Conservation (phyloP, 2,888 invertebrate genomes). For the Plebejus melissa region DNA sequence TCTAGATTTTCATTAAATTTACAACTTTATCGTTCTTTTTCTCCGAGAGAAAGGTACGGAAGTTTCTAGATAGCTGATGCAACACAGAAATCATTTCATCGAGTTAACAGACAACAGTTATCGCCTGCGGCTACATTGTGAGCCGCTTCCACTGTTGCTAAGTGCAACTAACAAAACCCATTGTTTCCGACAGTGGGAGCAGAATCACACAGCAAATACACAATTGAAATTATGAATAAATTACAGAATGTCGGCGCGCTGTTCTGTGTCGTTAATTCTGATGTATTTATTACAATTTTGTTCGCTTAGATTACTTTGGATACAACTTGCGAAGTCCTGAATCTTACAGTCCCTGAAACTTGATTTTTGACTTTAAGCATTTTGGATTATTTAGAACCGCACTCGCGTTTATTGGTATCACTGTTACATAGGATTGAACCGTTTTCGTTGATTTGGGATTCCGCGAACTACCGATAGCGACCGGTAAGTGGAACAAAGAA, state of each 20-base stretch:
- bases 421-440: not conserved
- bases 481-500: conserved; percentile 65
- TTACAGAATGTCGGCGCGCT: not conserved
- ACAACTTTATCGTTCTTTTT: not conserved
- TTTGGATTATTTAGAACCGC: not conserved
- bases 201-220: conserved; percentile 14
- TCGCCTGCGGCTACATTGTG: not conserved
- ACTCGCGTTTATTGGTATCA: not conserved
- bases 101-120: not conserved
- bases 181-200: conserved; percentile 34
- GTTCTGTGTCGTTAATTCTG: not conserved
- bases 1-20: not conserved
- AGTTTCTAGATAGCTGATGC: conserved; percentile 45
- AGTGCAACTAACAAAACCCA: conserved; percentile 36
- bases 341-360: conserved; percentile 6
- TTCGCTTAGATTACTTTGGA: not conserved
- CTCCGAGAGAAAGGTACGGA: conserved; percentile 33
- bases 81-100: conserved; percentile 38
- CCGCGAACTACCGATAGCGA: conserved; percentile 35
- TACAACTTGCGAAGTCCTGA: not conserved
- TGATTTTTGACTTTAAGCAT: not conserved
- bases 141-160: conserved; percentile 32
- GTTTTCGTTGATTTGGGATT: not conserved
- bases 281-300: not conserved
- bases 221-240: conserved; percentile 17